phyloP scores from a whole-genome alignment of 2,797 vertebrate species.

The Oreortyx pictus region DNA sequence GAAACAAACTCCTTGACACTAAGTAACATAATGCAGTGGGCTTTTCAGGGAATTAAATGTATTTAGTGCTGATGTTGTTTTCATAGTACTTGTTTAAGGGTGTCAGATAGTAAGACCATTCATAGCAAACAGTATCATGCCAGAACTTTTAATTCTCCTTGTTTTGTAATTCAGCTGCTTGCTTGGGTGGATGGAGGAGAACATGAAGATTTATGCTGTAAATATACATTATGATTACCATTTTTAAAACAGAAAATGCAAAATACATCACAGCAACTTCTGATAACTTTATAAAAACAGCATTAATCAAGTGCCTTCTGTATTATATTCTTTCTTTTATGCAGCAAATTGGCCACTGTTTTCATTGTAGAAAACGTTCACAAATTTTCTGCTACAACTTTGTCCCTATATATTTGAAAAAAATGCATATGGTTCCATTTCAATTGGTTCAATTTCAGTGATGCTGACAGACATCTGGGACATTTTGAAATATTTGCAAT shows the following conservation, averaged over 20 bases:
- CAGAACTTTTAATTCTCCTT: slow-evolving; percentile 31
- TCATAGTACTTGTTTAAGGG: slow-evolving; percentile 53
- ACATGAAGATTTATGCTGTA: slow-evolving; percentile 47
- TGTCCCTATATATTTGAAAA: background rate
- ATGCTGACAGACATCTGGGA: background rate
- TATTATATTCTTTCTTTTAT: background rate
- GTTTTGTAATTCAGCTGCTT: slow-evolving; percentile 12
- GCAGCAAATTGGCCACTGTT: background rate
- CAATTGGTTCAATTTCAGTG: background rate
- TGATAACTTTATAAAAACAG: background rate
- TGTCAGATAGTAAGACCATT: slow-evolving; percentile 29
- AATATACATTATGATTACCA: background rate
- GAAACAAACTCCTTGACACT: slow-evolving; percentile 18
- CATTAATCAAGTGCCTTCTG: background rate
- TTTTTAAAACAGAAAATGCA: slow-evolving; percentile 17
- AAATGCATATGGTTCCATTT: background rate
- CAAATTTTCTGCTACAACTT: background rate
- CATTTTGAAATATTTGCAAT: background rate
- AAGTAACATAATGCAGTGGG: slow-evolving; percentile 30
- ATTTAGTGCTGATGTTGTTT: slow-evolving; percentile 51
- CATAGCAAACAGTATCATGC: background rate
- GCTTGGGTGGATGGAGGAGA: background rate
- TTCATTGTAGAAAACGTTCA: background rate
- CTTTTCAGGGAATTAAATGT: slow-evolving; percentile 51
- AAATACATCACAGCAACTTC: slow-evolving; percentile 18